phyloP scores from a whole-genome alignment of 2,797 vertebrate genomes.

The Ctenopoma kingsleyae region DNA sequence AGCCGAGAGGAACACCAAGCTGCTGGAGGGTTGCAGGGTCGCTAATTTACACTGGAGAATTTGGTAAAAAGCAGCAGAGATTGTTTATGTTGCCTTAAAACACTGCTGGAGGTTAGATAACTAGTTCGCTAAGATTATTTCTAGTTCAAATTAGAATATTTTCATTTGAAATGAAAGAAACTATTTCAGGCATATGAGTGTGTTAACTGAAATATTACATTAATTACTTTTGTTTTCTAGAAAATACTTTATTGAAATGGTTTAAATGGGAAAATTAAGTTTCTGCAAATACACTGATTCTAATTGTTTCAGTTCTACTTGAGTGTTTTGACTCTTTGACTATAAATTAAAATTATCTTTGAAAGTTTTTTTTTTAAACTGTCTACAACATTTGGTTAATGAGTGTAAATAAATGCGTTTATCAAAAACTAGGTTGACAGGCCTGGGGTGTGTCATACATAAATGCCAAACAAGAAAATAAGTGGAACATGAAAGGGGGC shows the following conservation, averaged over 20 bases:
- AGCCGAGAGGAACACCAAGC: background rate
- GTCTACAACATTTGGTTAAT: background rate
- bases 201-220: too few species aligned
- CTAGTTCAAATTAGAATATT: background rate
- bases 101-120: background rate
- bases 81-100: background rate
- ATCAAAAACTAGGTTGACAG: conserved; percentile 13
- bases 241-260: too few species aligned
- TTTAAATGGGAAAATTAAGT: background rate
- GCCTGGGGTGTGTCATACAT: conserved; percentile 1
- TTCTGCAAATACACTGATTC: background rate
- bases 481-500: conserved; percentile 14
- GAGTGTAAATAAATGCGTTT: conserved; percentile 17
- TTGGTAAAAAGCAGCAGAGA: background rate
- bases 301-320: background rate
- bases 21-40: background rate
- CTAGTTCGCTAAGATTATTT: background rate
- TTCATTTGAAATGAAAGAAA: background rate
- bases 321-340: background rate
- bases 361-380: too few species aligned
- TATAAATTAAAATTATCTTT: background rate
- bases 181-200: too few species aligned
- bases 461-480: background rate
- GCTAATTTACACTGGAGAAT: background rate
- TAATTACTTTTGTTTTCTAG: too few species aligned